These are phyloP conservation scores for Ptychochromis oligacanthus DNA, from an alignment of 2,113 vertebrate species.

Conservation along the genomic window DNA sequence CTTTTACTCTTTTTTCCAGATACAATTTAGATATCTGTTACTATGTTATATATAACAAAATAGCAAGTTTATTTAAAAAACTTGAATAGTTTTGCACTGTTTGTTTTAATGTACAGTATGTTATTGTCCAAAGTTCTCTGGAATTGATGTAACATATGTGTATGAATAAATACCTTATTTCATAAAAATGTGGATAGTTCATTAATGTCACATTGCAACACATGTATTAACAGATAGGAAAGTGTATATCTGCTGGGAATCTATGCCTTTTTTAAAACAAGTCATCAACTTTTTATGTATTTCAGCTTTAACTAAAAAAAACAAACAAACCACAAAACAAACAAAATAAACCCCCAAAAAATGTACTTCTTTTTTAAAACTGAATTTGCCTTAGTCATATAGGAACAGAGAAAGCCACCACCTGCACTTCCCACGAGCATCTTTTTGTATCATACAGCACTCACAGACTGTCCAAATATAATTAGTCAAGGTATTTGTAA, in stretches of 20 bases:
- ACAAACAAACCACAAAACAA: too few relatives aligned
- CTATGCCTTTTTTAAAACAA: background rate
- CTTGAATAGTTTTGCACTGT: too few relatives aligned
- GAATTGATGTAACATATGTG: too few relatives aligned
- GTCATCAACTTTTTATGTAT: background rate
- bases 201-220: background rate
- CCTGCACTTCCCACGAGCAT: constrained; percentile 18
- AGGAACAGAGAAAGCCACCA: constrained; percentile 19
- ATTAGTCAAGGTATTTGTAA: constrained; percentile 33
- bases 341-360: too few relatives aligned
- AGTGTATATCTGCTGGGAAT: background rate
- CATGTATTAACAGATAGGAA: background rate
- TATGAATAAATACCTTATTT: too few relatives aligned
- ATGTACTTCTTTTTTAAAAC: background rate
- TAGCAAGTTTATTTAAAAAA: too few relatives aligned
- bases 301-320: background rate
- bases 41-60: too few relatives aligned
- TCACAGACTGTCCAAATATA: constrained; percentile 30
- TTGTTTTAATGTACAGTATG: too few relatives aligned
- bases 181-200: too few relatives aligned
- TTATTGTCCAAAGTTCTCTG: too few relatives aligned
- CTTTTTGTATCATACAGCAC: constrained; percentile 5
- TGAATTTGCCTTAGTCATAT: background rate
- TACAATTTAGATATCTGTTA: too few relatives aligned
- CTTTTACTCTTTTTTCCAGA: too few relatives aligned